phyloP scores from a whole-genome alignment of 2,888 invertebrate species.

The Chironomus riparius region DNA sequence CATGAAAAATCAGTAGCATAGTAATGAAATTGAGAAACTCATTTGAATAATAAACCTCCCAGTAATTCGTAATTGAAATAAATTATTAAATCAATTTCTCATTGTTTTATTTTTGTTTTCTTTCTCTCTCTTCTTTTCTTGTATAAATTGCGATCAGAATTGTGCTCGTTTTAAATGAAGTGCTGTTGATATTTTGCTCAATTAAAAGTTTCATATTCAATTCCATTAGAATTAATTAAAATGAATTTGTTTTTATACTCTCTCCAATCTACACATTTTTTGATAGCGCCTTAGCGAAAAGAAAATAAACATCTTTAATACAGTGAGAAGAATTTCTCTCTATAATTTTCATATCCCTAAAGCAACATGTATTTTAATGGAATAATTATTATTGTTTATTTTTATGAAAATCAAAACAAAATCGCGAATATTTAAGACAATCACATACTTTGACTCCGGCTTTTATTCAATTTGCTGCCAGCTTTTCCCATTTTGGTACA shows the following conservation, averaged over 20 bases:
- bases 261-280: not conserved
- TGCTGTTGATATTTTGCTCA: not conserved
- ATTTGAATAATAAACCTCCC: not conserved
- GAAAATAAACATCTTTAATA: no score
- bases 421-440: not conserved
- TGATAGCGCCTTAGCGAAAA: no score
- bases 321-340: no score
- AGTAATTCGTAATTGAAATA: not conserved
- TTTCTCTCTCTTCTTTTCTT: not conserved
- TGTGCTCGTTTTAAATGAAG: not conserved
- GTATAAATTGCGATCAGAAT: not conserved
- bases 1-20: not conserved
- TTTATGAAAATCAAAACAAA: not conserved
- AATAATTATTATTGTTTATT: not conserved
- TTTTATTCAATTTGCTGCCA: slow-evolving; percentile 30
- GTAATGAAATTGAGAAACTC: not conserved
- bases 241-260: not conserved
- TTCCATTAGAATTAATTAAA: slow-evolving; percentile 18
- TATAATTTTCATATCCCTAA: no score
- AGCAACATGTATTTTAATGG: no score
- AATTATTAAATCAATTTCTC: not conserved
- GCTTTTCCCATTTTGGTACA: slow-evolving; percentile 29
- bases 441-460: not conserved
- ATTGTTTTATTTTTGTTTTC: not conserved
- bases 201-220: slow-evolving; percentile 2